Evolutionary conservation across 92 coral and sea anemone species (phyloP), one percentile per base, ranked within the genome.

Genomic region (Parazoanthus darwini): DNA sequence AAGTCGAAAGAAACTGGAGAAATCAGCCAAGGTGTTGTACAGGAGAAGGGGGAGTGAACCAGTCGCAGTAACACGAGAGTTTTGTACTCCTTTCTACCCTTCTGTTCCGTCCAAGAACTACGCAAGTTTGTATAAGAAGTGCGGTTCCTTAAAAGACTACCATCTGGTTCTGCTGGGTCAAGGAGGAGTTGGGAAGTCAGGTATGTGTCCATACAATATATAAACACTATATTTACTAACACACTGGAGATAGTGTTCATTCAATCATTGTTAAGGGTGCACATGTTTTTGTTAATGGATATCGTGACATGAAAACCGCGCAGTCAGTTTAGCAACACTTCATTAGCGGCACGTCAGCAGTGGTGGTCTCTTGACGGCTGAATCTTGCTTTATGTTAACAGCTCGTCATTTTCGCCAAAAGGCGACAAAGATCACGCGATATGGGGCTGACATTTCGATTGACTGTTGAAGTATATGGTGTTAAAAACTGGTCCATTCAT

Each of bases 131-230:
- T 87, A 88, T 7, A 91, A 90, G 80, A 87, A 91, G 43, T 80
- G 89, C 73, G 89, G 92, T 67, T 93, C 96, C 18, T 84, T 90
- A 15, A 89, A 94, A 76, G 98, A 95, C 86, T 95, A 92, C 66
- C 90, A 93, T 74, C 86, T 95, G 16, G 98, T 93, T 48, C 89
- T 95, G 77, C 94, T 95, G 0, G 98, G 98, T 20, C 98, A 95
- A 82, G 94, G 96, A 42, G 98, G 94, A 15, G 98, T 95, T 89
- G 98, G 98, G 29, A 95, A 95, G 86, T 95, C 98, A 46, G 98
- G 98, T 93, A 48, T 71, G 98, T 89, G 4, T 56, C 5, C n/a
- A n/a, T 6, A 22, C 39, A 29, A 29, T 25, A 29, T 6, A 35
- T 50, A 22, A 46, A 63, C 18, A 25, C 4, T 5, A 20, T 33